Base-by-base conservation (phyloP, 2,113 vertebrate genomes). In the Xenopus laevis region DNA sequence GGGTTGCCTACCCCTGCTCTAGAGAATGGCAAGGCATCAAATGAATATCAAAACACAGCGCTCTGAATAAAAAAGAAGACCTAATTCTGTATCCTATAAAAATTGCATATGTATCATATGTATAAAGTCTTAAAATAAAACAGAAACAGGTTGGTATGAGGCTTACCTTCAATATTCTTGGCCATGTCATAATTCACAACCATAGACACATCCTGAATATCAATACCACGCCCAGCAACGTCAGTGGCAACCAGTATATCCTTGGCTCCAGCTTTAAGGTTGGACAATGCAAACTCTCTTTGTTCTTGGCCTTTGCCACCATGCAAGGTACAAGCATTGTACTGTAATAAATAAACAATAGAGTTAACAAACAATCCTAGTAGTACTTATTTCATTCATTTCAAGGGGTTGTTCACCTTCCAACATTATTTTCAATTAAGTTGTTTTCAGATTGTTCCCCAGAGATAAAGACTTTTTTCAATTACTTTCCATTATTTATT, bases 181-280 rank as follows among this genome's bases (percentile, higher is more conserved):
- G 97, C 97, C 97, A 99, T 99, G 86, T 99, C 97, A 1, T 99
- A 99, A 91, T 99, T 99, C 78, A 99, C 78, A 2, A 98, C 97
- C 96, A 97, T 98, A 10, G 97, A 99, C 40, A 99, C 97, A 17
- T 98, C 97, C 0, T 99, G 97, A 88, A 99, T 99, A 81, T 98
- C 96, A 11, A 99, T 98, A 84, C 97, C 97, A 65, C 97, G 92
- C 18, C 97, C 97, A 0, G 97, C 97, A 79, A 99, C 97, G 1
- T 99, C 97, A 0, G 97, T 99, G 67, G 97, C 97, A 83, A 99
- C 97, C 89, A 99, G 81, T 84, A 99, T 99, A 83, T 99, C 97
- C 88, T 99, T 99, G 85, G 96, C 96, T 16, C 97, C 97, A 0
- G 96, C 96, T 78, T 99, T 99, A 76, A 99, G 93, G 80, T 99